These are phyloP conservation scores for Gracilinanus agilis DNA, from an alignment of 2,113 vertebrate genomes.

Conservation along the genomic window DNA sequence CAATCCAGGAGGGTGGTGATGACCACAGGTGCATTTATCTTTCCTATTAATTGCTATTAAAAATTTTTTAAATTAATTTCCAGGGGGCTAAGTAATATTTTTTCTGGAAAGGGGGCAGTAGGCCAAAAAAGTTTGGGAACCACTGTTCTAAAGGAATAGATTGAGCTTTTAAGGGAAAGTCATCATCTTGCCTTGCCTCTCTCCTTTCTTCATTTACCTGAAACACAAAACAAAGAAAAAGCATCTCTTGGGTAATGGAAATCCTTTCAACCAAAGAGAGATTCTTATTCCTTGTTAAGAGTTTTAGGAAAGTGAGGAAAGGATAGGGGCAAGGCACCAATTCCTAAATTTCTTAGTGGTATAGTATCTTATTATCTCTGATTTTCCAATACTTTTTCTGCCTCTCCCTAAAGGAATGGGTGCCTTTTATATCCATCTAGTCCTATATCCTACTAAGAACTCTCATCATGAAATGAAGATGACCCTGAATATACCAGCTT, in stretches of 20 bases:
- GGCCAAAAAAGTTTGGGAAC: too few relatives aligned
- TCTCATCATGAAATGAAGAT: not conserved
- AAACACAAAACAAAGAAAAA: not conserved
- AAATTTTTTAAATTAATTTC: too few relatives aligned
- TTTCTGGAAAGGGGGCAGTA: too few relatives aligned
- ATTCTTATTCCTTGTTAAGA: not conserved
- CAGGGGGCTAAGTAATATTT: too few relatives aligned
- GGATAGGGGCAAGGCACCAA: not conserved
- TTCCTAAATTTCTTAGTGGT: not conserved
- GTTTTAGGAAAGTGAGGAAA: not conserved
- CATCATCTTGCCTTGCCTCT: not conserved
- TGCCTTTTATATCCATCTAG: not conserved
- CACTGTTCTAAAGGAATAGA: not conserved
- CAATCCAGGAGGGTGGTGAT: too few relatives aligned
- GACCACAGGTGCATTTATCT: too few relatives aligned
- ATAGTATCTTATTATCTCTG: not conserved
- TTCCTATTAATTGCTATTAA: too few relatives aligned
- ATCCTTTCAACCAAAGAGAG: not conserved
- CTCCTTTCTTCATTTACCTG: not conserved
- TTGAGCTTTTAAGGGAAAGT: not conserved
- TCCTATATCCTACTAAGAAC: not conserved
- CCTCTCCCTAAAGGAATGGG: not conserved
- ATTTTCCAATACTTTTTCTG: not conserved
- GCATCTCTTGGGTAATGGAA: not conserved
- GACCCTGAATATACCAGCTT: not conserved